These are phyloP conservation scores for Pseudonaja textilis DNA, from an alignment of 2,113 vertebrate genomes.

Conservation along the genomic window DNA sequence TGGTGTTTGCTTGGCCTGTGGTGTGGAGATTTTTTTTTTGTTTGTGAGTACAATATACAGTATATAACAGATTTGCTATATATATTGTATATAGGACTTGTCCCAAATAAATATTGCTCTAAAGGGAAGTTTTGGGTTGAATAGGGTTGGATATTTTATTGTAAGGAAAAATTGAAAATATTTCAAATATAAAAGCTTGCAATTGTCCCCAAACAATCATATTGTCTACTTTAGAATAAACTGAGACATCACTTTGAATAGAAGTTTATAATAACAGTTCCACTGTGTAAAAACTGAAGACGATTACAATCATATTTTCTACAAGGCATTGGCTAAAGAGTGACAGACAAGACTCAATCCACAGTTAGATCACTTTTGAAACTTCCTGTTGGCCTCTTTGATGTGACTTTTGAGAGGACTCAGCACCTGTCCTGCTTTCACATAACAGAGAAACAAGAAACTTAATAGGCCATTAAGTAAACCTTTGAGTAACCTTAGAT, in stretches of 20 bases:
- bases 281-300: neutral
- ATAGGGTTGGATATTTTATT: neutral
- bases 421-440: slow-evolving; percentile 49
- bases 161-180: neutral
- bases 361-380: slow-evolving; percentile 37
- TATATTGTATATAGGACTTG: neutral
- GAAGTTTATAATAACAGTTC: slow-evolving; percentile 21
- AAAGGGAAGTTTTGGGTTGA: neutral
- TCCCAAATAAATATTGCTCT: neutral
- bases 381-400: slow-evolving; percentile 64
- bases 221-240: neutral
- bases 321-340: slow-evolving; percentile 28
- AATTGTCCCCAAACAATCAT: neutral
- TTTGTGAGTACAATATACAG: too few relatives aligned
- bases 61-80: neutral
- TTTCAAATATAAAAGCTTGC: neutral
- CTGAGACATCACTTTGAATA: neutral
- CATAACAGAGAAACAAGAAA: slow-evolving; percentile 56
- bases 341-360: slow-evolving; percentile 59
- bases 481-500: slow-evolving; percentile 35
- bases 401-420: slow-evolving; percentile 55
- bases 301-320: slow-evolving; percentile 48
- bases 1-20: too few relatives aligned
- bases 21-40: too few relatives aligned
- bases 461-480: slow-evolving; percentile 51